Evolutionary conservation across 2,797 vertebrate species (phyloP).

Genomic region (Danio tinwini): DNA sequence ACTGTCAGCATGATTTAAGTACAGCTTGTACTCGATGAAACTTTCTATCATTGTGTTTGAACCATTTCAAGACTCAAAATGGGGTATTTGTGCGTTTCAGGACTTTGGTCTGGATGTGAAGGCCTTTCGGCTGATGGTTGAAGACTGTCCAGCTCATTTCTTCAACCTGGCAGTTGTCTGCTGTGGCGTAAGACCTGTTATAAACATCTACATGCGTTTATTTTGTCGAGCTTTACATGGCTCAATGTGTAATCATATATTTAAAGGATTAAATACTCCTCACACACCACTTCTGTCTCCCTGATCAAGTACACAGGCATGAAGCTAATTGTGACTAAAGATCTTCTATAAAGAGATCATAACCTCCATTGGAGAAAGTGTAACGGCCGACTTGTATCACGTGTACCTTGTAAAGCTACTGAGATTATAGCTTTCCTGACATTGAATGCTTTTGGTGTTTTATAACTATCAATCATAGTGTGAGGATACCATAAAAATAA

Average conservation of each 20-base stretch:
- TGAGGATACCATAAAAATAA: not conserved
- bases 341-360: not conserved
- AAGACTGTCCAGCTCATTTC: conserved; percentile 86
- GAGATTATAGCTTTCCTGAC: not conserved
- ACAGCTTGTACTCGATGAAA: not conserved
- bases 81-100: conserved; percentile 68
- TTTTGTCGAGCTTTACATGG: not conserved
- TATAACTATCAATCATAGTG: not conserved
- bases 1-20: not conserved
- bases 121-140: conserved; percentile 87
- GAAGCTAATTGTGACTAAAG: not conserved
- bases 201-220: too few relatives aligned
- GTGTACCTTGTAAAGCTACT: not conserved
- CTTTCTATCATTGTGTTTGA: not conserved
- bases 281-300: not conserved
- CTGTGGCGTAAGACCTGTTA: conserved; percentile 84
- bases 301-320: not conserved
- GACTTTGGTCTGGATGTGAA: conserved; percentile 91
- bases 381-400: not conserved
- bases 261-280: not conserved
- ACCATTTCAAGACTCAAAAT: not conserved
- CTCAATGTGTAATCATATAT: not conserved
- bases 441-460: not conserved
- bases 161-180: conserved; percentile 89
- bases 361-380: not conserved